Evolutionary conservation across 2,888 invertebrate genomes (phyloP).

Genomic region (Cecidostiba fungosa): DNA sequence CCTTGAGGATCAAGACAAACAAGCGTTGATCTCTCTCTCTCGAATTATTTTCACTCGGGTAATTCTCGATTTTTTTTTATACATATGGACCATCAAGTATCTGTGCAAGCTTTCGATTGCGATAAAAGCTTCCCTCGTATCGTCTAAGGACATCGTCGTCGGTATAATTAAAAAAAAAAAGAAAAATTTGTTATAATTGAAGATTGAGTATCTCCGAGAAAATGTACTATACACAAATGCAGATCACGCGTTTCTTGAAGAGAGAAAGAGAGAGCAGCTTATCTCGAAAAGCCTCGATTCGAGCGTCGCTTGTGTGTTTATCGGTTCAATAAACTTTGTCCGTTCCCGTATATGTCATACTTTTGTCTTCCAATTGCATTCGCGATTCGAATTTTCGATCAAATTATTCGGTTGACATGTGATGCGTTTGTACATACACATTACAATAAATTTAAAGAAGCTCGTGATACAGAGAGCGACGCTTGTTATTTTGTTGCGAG

Average conservation of each 20-base stretch:
- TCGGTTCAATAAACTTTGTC: slow-evolving; percentile 61
- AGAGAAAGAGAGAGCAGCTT: background rate
- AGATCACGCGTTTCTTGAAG: background rate
- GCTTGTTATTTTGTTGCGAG: background rate
- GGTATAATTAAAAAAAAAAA: too few relatives aligned
- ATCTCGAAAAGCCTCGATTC: slow-evolving; percentile 54
- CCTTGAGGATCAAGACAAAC: background rate
- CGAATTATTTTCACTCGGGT: too few relatives aligned
- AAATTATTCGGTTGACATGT: background rate
- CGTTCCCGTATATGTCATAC: background rate
- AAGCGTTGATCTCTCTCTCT: background rate
- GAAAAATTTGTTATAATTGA: too few relatives aligned
- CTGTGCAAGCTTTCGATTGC: too few relatives aligned
- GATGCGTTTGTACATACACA: too few relatives aligned
- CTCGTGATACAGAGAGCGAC: background rate
- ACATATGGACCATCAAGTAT: too few relatives aligned
- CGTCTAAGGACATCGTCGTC: too few relatives aligned
- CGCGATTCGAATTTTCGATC: background rate
- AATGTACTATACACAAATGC: too few relatives aligned
- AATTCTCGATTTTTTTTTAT: too few relatives aligned
- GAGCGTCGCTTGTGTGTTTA: slow-evolving; percentile 30
- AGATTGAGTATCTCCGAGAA: too few relatives aligned
- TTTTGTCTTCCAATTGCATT: background rate
- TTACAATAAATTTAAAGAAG: background rate
- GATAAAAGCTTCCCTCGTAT: too few relatives aligned